Conservation (phyloP, 2,797 vertebrate species). For the Manis crassicaudata region DNA sequence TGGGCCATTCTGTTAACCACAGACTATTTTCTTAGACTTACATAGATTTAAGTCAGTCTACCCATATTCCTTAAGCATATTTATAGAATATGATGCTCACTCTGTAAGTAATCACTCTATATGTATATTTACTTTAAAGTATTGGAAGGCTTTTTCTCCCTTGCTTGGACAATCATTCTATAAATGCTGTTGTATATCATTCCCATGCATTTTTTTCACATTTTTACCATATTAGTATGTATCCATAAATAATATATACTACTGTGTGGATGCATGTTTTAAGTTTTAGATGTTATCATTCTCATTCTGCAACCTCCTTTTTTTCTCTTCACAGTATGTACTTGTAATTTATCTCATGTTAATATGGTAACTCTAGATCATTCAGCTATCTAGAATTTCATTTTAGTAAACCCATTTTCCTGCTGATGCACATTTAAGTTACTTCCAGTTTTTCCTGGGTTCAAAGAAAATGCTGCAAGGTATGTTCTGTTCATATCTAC, state of each 20-base stretch:
- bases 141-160: background rate
- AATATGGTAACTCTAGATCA: background rate
- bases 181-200: background rate
- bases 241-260: background rate
- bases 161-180: background rate
- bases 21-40: slow-evolving; percentile 24
- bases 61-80: background rate
- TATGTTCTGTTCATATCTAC: background rate
- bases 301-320: background rate
- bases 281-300: background rate
- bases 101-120: background rate
- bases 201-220: background rate
- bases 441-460: background rate
- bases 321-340: background rate
- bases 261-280: background rate
- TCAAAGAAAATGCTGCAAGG: background rate
- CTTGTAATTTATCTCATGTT: background rate
- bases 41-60: background rate
- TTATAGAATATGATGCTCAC: background rate
- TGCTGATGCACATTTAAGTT: slow-evolving; percentile 1
- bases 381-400: slow-evolving; percentile 18
- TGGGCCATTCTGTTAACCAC: background rate
- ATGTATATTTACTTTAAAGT: background rate
- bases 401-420: slow-evolving; percentile 22
- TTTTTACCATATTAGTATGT: background rate